These are phyloP conservation scores for Psix sp. DNA, from an alignment of 1,140 invertebrate species.

Conservation along the genomic window DNA sequence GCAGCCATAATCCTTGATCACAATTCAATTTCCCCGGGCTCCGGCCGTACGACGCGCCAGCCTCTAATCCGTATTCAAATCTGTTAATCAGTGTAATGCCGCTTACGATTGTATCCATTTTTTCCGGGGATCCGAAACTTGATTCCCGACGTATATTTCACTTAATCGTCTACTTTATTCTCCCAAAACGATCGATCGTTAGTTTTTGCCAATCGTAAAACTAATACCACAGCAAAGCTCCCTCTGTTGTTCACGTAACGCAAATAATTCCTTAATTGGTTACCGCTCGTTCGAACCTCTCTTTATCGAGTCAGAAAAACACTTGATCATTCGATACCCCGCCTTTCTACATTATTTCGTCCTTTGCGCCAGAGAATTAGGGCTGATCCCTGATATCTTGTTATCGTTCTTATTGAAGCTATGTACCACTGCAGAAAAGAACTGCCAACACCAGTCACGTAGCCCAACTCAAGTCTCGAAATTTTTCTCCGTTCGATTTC, in stretches of 20 bases:
- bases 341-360: constrained; percentile 33
- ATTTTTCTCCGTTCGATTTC: constrained; percentile 45
- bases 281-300: too few relatives aligned
- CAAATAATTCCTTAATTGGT: too few relatives aligned
- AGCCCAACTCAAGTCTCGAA: constrained; percentile 42
- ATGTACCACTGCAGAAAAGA: constrained; percentile 52
- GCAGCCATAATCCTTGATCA: constrained; percentile 41
- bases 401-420: constrained; percentile 65
- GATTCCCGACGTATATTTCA: neutral
- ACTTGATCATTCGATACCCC: too few relatives aligned
- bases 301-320: too few relatives aligned
- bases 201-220: too few relatives aligned
- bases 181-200: too few relatives aligned
- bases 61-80: constrained; percentile 33
- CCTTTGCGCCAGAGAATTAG: constrained; percentile 26
- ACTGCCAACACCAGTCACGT: constrained; percentile 29
- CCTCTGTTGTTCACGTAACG: too few relatives aligned
- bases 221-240: neutral
- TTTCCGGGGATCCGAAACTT: constrained; percentile 7
- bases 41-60: constrained; percentile 1
- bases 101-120: constrained; percentile 17
- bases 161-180: neutral
- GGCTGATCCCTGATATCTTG: constrained; percentile 51
- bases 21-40: constrained; percentile 35
- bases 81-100: constrained; percentile 33